phyloP scores from a whole-genome alignment of 2,888 invertebrate species.

The Caenorhabditis sp. region DNA sequence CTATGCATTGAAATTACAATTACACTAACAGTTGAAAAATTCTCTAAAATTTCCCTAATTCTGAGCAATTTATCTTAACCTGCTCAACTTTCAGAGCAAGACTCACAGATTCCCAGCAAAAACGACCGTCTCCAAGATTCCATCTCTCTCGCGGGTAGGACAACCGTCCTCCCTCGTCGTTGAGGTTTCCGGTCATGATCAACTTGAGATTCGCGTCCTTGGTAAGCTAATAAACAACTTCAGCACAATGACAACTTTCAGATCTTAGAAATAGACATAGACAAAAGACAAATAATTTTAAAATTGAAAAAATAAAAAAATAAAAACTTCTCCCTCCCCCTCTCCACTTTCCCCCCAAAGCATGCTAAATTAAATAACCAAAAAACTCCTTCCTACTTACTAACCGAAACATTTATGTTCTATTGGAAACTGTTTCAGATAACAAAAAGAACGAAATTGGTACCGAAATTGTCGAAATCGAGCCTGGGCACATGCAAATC shows the following conservation, averaged over 20 bases:
- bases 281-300: no score
- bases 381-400: no score
- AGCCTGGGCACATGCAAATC: conserved; percentile 84
- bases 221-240: conserved; percentile 66
- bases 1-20: neutral
- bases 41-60: neutral
- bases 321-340: conserved; percentile 12
- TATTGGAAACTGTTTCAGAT: conserved; percentile 74
- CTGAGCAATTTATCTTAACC: neutral
- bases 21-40: neutral
- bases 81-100: conserved; percentile 63
- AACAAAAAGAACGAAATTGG: conserved; percentile 73
- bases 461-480: conserved; percentile 75
- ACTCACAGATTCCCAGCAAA: conserved; percentile 66
- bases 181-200: conserved; percentile 73
- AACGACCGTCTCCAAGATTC: conserved; percentile 77
- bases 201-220: conserved; percentile 75
- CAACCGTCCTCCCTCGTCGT: conserved; percentile 77
- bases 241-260: neutral
- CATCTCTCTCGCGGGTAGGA: conserved; percentile 79
- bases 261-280: no score
- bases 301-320: neutral
- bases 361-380: conserved; percentile 34
- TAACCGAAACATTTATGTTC: no score
- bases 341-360: conserved; percentile 14